phyloP scores from a whole-genome alignment of 2,888 invertebrate genomes.

The Lagria hirta region DNA sequence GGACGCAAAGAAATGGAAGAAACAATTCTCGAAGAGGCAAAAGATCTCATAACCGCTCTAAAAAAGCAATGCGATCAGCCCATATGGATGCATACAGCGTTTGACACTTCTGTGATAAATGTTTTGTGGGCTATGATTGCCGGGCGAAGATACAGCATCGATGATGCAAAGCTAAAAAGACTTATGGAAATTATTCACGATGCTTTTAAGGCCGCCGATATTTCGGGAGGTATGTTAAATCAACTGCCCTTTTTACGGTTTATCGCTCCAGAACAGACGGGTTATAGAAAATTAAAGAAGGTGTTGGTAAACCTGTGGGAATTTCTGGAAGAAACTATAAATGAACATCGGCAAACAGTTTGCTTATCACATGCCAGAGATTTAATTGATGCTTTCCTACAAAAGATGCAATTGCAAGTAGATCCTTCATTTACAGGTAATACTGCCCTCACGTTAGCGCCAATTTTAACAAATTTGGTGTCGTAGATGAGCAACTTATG shows the following conservation, averaged over 20 bases:
- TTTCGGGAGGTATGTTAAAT: constrained; percentile 69
- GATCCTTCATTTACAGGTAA: constrained; percentile 54
- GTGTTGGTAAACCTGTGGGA: constrained; percentile 59
- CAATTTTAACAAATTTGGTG: not conserved
- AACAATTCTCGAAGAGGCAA: constrained; percentile 61
- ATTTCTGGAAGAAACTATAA: constrained; percentile 61
- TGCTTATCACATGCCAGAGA: constrained; percentile 58
- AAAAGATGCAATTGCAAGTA: constrained; percentile 58
- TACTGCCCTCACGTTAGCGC: constrained; percentile 28
- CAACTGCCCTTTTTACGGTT: constrained; percentile 69
- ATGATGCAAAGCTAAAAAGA: constrained; percentile 59
- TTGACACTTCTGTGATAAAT: constrained; percentile 67
- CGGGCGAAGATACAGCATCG: constrained; percentile 64
- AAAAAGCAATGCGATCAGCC: constrained; percentile 46
- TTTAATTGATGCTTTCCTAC: constrained; percentile 66
- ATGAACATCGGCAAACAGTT: constrained; percentile 56
- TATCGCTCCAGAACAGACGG: constrained; percentile 63
- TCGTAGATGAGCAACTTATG: constrained; percentile 48
- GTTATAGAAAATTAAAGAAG: constrained; percentile 60
- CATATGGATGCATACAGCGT: constrained; percentile 50
- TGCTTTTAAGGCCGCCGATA: constrained; percentile 64
- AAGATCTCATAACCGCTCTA: constrained; percentile 56
- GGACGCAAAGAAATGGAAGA: constrained; percentile 64
- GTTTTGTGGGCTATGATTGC: constrained; percentile 71
- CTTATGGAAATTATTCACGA: constrained; percentile 63